Base-by-base conservation (phyloP, 2,888 invertebrate genomes). In the Actias luna region DNA sequence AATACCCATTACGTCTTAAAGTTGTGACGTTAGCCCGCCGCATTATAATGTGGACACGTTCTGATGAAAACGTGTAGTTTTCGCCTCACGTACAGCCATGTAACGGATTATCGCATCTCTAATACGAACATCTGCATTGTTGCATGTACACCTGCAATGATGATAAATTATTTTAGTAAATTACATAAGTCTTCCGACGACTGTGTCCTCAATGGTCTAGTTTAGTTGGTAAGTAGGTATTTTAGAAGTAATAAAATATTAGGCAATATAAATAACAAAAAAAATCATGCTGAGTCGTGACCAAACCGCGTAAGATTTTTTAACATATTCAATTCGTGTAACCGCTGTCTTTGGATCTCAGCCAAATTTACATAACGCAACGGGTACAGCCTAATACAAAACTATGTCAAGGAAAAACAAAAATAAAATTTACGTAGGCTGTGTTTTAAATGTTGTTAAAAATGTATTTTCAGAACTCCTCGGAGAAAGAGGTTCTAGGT, bases 1-100 rank as follows among this genome's bases (percentile, higher is more conserved):
- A 76, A 78, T 74, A 69, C 80, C 80, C 77, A 72, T 59, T 64
- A 63, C 65, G 68, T 66, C 59, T 61, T 59, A 39, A 36, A 46
- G 42, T 59, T 59, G 60, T 73, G 77, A 75, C 77, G 78, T 75
- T 57, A 42, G 59, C 39, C 46, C 55, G 42, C 18, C 63, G 70
- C 71, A 70, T 73, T 68, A 69, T 64, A 75, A 72, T 70, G 72
- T 60, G 62, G 57, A 46, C 73, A 69, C 68, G 72, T 68, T 65
- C 52, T 42, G 65, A 69, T 67, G 66, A 71, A 73, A 71, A 72
- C 55, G 46, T 70, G 66, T 62, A 67, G 62, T 63, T 67, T 70
- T 66, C 73, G 60, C 50, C 68, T 72, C 79, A 76, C 77, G 75
- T 69, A 65, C 60, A 5, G 8, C 59, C 25, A 10, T 50, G 58